Conservation (phyloP, 2,113 vertebrate genomes). For the Proterorhinus semilunaris region DNA sequence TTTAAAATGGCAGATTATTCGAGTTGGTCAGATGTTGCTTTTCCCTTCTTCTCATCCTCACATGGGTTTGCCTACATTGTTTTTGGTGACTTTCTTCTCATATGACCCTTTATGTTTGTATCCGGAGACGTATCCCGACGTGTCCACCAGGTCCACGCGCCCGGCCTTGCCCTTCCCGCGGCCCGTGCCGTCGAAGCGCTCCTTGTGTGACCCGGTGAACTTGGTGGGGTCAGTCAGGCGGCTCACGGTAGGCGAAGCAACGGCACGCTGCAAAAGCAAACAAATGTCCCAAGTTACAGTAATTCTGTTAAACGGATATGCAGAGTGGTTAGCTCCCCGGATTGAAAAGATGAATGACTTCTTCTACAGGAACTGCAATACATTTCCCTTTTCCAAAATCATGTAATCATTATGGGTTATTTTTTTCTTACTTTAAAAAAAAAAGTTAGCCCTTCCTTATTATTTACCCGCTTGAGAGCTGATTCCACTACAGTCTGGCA, state of each 20-base stretch:
- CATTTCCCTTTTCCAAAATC: too few relatives aligned
- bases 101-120: slow-evolving; percentile 95
- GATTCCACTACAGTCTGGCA: too few relatives aligned
- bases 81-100: slow-evolving; percentile 89
- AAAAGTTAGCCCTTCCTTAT: too few relatives aligned
- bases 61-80: slow-evolving; percentile 62
- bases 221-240: slow-evolving; percentile 92
- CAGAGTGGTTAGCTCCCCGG: too few relatives aligned
- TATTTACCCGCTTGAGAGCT: too few relatives aligned
- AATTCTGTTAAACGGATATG: background rate
- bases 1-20: slow-evolving; percentile 62
- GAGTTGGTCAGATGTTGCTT: slow-evolving; percentile 49
- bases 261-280: slow-evolving; percentile 78
- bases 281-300: background rate
- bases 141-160: slow-evolving; percentile 89
- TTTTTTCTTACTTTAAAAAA: too few relatives aligned
- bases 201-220: slow-evolving; percentile 96
- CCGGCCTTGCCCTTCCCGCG: slow-evolving; percentile 92
- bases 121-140: slow-evolving; percentile 91
- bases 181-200: slow-evolving; percentile 89
- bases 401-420: too few relatives aligned
- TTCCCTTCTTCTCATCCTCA: slow-evolving; percentile 54
- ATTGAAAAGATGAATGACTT: too few relatives aligned
- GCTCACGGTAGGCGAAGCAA: slow-evolving; percentile 91
- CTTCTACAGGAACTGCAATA: too few relatives aligned